Evolutionary conservation across 2,797 vertebrate species (phyloP), one percentile per base, ranked within the genome.

Genomic region (Sciurus carolinensis): DNA sequence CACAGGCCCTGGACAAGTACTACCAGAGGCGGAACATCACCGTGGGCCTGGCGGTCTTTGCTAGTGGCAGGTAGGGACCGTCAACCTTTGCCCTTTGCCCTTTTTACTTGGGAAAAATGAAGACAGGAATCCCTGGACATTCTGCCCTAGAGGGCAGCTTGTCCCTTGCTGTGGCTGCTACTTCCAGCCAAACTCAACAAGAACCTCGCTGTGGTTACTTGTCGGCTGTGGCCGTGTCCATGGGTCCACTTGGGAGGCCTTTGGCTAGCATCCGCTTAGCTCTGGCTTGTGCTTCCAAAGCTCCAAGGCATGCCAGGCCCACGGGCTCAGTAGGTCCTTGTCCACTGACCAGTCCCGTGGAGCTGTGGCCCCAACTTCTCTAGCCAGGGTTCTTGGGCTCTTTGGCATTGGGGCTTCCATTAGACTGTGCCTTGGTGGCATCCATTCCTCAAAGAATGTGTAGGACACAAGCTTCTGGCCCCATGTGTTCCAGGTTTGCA

Each of bases 31-130:
- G 28, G 54, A 97, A 97, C 1, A 76, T 99, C 8, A 98, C 98
- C 2, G 97, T 99, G 9, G 98, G 98, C 50, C 44, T 98, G 94
- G 98, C 97, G 0, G 97, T 98, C 69, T 98, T 98, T 57, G 98
- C 98, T 15, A 7, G 98, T 1, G 98, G 98, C 97, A 98, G 98
- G 99, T 99, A 80, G 84, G 97, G 73, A 0, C n/a, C 1, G 0
- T 50, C 4, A 0, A 1, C 28, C 28, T 33, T 8, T 59, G 42
- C 44, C 44, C 44, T 39, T 47, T 47, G 44, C n/a, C 28, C 24
- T 30, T 4, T 42, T 50, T 24, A 17, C 13, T 52, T 14, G 36
- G 64, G 57, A 13, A 44, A 30, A 18, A 0, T 4, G 26, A 5
- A 22, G 7, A 6, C 5, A 20, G 18, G 30, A 30, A 2, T 15